Conservation (phyloP, 2,888 invertebrate genomes). For the Ichneumoninae sp. region DNA sequence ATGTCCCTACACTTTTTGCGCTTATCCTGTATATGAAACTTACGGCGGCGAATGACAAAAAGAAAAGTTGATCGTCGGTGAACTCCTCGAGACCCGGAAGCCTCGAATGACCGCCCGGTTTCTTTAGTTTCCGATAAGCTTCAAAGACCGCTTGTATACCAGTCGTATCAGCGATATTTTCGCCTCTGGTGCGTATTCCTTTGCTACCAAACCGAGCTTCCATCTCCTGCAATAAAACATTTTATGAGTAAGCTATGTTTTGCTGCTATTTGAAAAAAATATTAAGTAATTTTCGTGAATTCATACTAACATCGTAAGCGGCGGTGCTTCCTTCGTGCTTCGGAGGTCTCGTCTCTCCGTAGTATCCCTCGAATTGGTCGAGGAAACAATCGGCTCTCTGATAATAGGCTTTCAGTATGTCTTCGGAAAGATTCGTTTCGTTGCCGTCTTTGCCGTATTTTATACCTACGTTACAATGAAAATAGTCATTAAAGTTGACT, state of each 20-base stretch:
- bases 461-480: neutral
- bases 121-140: constrained; percentile 85
- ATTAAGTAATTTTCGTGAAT: neutral
- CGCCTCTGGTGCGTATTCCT: constrained; percentile 77
- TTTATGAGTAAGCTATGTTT: neutral
- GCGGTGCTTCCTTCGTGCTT: neutral
- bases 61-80: constrained; percentile 90
- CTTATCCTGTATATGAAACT: constrained; percentile 2
- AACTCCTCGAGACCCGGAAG: constrained; percentile 88
- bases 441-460: neutral
- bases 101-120: constrained; percentile 78
- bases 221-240: neutral
- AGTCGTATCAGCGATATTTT: constrained; percentile 95
- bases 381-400: constrained; percentile 54
- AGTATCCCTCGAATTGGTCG: constrained; percentile 49
- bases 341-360: constrained; percentile 14
- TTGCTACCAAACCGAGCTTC: neutral
- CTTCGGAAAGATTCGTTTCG: constrained; percentile 1
- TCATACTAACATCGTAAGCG: neutral
- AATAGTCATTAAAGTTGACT: neutral
- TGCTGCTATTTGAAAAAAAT: too few relatives aligned
- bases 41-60: constrained; percentile 85
- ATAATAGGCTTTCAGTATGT: constrained; percentile 34
- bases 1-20: neutral
- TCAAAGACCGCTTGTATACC: constrained; percentile 91